A percentile compares a stretch with the other conserved stretches of the same genome.
Conservation (phyloP, 2,888 invertebrate species). For the Spilosoma lubricipeda region DNA sequence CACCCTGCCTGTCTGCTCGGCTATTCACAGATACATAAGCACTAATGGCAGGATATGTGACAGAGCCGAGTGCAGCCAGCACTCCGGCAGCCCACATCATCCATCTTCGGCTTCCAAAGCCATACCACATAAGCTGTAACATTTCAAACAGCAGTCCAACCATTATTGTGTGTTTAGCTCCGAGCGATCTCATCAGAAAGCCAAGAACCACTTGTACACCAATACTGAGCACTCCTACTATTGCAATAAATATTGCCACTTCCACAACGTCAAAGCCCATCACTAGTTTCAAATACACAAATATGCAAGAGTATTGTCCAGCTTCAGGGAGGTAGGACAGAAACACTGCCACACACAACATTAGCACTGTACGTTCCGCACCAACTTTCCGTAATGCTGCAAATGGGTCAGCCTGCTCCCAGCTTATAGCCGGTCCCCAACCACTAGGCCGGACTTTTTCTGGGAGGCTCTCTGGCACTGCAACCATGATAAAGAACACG, state of each 20-base stretch:
- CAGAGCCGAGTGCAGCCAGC: slow-evolving; percentile 97
- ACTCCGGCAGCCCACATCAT: slow-evolving; percentile 99
- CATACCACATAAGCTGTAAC: slow-evolving; percentile 98
- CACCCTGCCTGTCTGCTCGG: slow-evolving; percentile 98
- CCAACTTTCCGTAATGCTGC: slow-evolving; percentile 96
- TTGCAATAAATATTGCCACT: slow-evolving; percentile 99
- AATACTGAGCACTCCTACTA: slow-evolving; percentile 98
- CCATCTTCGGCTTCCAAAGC: slow-evolving; percentile 98
- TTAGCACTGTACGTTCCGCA: slow-evolving; percentile 97
- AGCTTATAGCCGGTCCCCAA: slow-evolving; percentile 95
- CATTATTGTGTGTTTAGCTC: slow-evolving; percentile 99
- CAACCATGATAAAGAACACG: slow-evolving; percentile 98
- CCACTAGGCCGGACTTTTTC: slow-evolving; percentile 93
- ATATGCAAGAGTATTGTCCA: slow-evolving; percentile 99
- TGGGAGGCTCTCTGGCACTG: slow-evolving; percentile 99
- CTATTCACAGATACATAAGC: slow-evolving; percentile 99
- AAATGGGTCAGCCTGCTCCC: slow-evolving; percentile 99
- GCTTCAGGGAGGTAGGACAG: slow-evolving; percentile 99
- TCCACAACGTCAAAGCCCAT: slow-evolving; percentile 98
- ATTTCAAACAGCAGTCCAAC: slow-evolving; percentile 98
- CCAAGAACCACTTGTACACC: slow-evolving; percentile 96
- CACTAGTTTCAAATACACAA: slow-evolving; percentile 98
- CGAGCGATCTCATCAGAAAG: slow-evolving; percentile 93
- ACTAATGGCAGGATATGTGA: slow-evolving; percentile 99
- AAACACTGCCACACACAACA: slow-evolving; percentile 98